Evolutionary conservation across 2,113 vertebrate genomes (phyloP), one percentile per base, ranked within the genome.

Genomic region (Pelecanoides urinatrix): DNA sequence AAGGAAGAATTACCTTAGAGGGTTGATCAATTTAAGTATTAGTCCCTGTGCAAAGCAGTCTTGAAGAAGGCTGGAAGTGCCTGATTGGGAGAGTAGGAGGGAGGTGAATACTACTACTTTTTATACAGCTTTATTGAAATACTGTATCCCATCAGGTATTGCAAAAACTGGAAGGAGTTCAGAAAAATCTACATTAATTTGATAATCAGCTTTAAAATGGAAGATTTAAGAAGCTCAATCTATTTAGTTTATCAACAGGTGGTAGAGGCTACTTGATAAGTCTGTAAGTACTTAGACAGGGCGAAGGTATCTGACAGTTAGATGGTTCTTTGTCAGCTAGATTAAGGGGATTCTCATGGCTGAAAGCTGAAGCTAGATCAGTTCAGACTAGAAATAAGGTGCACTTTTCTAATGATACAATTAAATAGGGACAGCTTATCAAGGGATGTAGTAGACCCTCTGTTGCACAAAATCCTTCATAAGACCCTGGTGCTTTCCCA

Each of bases 221-320:
- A 97, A 96, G 96, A 91, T 89, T 94, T 95, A 82, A 96, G 95
- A 94, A 94, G 90, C 94, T 95, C 72, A 95, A 62, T 97, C 95
- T 95, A 45, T 96, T 97, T 91, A 96, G 92, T 96, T 97, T 96
- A 94, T 93, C 96, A 97, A 84, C 86, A 95, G 90, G 67, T 34
- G 4, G 86, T 95, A 92, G 90, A 88, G 79, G 88, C 91, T 93
- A 96, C 95, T 76, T 96, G 79, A 4, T 96, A 96, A 96, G 92
- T 84, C 86, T 84, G 0, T 93, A 96, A 96, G 92, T 93, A 94
- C 76, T 92, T 96, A 84, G 62, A 36, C 26, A 72, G 79, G 79
- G 83, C 1, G 5, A 91, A 91, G 92, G 82, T 96, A 52, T 91
- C 94, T 96, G 82, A 75, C 82, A 93, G 75, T 92, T 90, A 86